Base-by-base conservation (phyloP, 2,113 vertebrate genomes). In the Tretioscincus oriximinensis region DNA sequence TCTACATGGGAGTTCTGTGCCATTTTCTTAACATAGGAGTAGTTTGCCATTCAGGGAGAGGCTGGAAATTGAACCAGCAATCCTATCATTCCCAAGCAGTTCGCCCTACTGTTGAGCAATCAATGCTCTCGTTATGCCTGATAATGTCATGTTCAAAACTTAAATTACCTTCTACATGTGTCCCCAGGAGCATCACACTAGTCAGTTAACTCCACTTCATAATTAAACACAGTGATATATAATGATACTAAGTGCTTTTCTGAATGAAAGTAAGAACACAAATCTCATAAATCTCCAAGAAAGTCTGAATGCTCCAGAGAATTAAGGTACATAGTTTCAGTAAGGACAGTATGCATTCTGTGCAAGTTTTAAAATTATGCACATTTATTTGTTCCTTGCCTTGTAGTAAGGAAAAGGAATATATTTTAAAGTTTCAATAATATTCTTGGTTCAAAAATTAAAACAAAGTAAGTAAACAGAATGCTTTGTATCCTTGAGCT, bases 261-360 rank as follows among this genome's bases (percentile, higher is more conserved):
- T 79, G n/a, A 73, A 49, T 76, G 54, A 78, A 69, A 35, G 35
- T 11, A 60, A 66, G 4, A 69, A n/a, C 41, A 16, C 18, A 1
- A 58, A 45, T 67, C 78, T 45, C 49, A 3, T 8, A 51, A 76
- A 82, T 58, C 78, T 49, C 71, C 73, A 76, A 6, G 58, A 9
- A 69, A 26, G 61, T 7, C 35, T 45, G 35, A 76, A 26, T 76
- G 35, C 11, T 60, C 72, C 58, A 85, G 76, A 60, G 66, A 20
- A 85, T n/a, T 88, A 77, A 77, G 26, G 71, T 47, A 73, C 85
- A 86, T 61, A 76, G 64, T 72, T 85, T 90, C 76, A 66, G 26
- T 1, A 85, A 47, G 66, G 84, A 91, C 89, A 73, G 29, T 24
- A 73, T 16, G n/a, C 82, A 74, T 21, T 67, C 49, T 71, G 16